phyloP scores from a whole-genome alignment of 2,888 invertebrate species.

The Scrobipalpa costella region DNA sequence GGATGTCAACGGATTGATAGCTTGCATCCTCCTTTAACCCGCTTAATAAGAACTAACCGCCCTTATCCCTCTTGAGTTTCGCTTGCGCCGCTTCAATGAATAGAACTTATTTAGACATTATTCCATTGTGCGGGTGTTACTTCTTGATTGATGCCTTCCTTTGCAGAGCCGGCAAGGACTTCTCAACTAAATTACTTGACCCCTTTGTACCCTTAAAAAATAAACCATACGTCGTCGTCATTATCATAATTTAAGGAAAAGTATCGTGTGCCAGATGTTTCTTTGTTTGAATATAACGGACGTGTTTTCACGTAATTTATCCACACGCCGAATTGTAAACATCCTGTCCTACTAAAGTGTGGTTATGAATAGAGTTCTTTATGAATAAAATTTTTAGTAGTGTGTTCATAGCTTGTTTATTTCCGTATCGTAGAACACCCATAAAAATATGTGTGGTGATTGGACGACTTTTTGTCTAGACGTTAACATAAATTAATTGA shows the following conservation, averaged over 20 bases:
- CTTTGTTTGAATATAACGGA: slow-evolving; percentile 9
- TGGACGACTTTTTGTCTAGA: too few relatives aligned
- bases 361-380: not conserved
- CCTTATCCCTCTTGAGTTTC: slow-evolving; percentile 20
- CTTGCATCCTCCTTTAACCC: slow-evolving; percentile 7
- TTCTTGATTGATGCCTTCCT: slow-evolving; percentile 18
- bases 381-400: not conserved
- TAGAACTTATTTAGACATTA: slow-evolving; percentile 15
- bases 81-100: not conserved
- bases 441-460: too few relatives aligned
- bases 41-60: slow-evolving; percentile 13
- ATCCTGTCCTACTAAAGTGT: not conserved
- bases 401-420: too few relatives aligned
- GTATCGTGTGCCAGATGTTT: slow-evolving; percentile 13
- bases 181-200: not conserved
- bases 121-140: slow-evolving; percentile 11
- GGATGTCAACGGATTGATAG: slow-evolving; percentile 8
- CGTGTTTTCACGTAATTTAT: slow-evolving; percentile 1
- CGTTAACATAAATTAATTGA: too few relatives aligned
- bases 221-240: not conserved
- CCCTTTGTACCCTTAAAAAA: slow-evolving; percentile 1
- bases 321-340: not conserved
- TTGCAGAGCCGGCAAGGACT: not conserved
- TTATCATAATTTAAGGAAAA: slow-evolving; percentile 15
- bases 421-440: too few relatives aligned